Percentiles rank a stretch among this genome's conserved stretches.
Conservation (phyloP, 2,797 vertebrate genomes). For the Heliangelus exortis region DNA sequence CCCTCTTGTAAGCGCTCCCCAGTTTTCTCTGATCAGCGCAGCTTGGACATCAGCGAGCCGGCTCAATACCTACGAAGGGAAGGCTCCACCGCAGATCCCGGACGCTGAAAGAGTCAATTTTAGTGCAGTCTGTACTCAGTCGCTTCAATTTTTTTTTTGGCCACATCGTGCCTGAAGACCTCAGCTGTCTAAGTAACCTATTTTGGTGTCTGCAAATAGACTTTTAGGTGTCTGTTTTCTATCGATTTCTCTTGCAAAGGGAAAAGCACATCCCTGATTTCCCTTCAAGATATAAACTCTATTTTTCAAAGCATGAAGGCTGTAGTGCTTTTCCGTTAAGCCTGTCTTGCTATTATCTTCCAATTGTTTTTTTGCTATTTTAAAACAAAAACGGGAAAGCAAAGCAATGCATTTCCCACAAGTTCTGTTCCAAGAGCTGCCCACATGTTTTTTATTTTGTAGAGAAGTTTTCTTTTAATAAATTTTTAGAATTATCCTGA, state of each 20-base stretch:
- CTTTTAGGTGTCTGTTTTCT: neutral
- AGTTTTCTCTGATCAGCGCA: no score
- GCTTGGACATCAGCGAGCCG: neutral
- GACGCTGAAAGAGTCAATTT: accelerated
- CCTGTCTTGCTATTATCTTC: neutral
- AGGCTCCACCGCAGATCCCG: neutral
- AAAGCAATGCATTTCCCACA: neutral
- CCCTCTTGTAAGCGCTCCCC: no score
- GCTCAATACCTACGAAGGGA: no score
- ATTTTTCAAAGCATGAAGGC: neutral
- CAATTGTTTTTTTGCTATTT: neutral
- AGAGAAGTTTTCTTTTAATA: neutral
- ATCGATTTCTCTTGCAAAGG: neutral
- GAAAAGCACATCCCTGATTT: neutral
- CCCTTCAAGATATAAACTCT: neutral
- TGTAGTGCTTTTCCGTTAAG: neutral
- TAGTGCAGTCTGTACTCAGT: neutral
- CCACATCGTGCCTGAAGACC: neutral
- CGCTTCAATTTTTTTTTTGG: neutral
- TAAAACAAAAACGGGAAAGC: neutral
- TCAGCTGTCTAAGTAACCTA: neutral
- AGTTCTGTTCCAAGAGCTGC: neutral
- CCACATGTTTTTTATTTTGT: neutral
- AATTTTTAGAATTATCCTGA: neutral
- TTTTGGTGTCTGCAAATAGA: neutral